Conservation (phyloP, 1,140 invertebrate genomes). For the Drosophila orosa region DNA sequence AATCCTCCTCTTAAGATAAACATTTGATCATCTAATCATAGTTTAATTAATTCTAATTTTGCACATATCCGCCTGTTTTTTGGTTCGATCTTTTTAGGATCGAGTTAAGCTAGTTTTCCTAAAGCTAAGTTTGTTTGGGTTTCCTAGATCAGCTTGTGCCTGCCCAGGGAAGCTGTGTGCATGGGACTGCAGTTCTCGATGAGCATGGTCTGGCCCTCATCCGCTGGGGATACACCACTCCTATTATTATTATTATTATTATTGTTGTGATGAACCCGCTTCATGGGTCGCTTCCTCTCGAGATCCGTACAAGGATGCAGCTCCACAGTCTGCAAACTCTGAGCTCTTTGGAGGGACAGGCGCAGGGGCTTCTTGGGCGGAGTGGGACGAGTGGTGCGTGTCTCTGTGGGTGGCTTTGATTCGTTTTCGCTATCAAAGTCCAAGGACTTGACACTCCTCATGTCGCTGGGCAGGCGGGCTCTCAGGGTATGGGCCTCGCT, state of each 20-base stretch:
- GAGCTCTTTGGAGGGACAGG: constrained; percentile 91
- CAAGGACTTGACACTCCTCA: constrained; percentile 87
- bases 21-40: constrained; percentile 3
- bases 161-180: constrained; percentile 79
- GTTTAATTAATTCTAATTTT: constrained; percentile 53
- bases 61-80: constrained; percentile 76
- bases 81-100: constrained; percentile 13
- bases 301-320: constrained; percentile 53
- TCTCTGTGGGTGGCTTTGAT: constrained; percentile 85
- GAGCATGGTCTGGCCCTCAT: constrained; percentile 46
- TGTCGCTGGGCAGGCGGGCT: constrained; percentile 84
- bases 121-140: constrained; percentile 24
- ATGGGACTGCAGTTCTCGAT: constrained; percentile 72
- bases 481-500: constrained; percentile 63
- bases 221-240: constrained; percentile 44
- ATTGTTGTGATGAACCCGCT: constrained; percentile 74
- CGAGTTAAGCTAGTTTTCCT: constrained; percentile 39
- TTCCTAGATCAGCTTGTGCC: constrained; percentile 72
- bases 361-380: constrained; percentile 93
- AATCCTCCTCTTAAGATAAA: neutral
- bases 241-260: constrained; percentile 45
- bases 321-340: constrained; percentile 91
- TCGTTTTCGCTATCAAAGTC: constrained; percentile 86
- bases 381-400: constrained; percentile 86
- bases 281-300: constrained; percentile 80